Evolutionary conservation across 2,888 invertebrate species (phyloP).

Genomic region (Leucophora obtusa): DNA sequence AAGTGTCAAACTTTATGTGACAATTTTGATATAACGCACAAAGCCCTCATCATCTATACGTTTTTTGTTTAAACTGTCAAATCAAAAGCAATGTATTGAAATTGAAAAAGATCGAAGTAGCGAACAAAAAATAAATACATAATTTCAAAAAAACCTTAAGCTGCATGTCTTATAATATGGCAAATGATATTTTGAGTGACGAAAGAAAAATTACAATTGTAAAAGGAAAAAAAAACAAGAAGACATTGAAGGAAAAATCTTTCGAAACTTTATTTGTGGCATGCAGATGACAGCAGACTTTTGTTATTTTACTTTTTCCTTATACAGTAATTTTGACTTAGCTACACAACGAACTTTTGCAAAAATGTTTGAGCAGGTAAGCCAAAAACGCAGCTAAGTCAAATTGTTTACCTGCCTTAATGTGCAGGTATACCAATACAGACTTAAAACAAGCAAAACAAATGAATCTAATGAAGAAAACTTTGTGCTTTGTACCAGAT

Average conservation of each 20-base stretch:
- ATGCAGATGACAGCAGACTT: constrained; percentile 21
- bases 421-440: too few relatives aligned
- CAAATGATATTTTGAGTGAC: constrained; percentile 49
- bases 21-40: constrained; percentile 34
- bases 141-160: constrained; percentile 18
- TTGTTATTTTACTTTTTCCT: background rate
- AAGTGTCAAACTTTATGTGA: constrained; percentile 44
- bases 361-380: too few relatives aligned
- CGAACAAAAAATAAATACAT: background rate
- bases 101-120: constrained; percentile 20
- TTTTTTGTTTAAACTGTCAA: constrained; percentile 38
- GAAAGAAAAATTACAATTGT: constrained; percentile 29
- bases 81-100: constrained; percentile 37
- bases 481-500: too few relatives aligned
- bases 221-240: background rate
- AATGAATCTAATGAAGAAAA: too few relatives aligned
- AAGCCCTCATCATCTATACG: constrained; percentile 29
- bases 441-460: too few relatives aligned
- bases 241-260: background rate
- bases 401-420: too few relatives aligned
- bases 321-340: too few relatives aligned
- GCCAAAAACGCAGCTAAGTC: too few relatives aligned
- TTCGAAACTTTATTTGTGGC: constrained; percentile 11
- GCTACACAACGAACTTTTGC: too few relatives aligned
- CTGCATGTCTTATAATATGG: constrained; percentile 18